Percentiles rank a stretch among this genome's conserved stretches.
phyloP scores from a whole-genome alignment of 2,797 vertebrate species.

The Pipistrellus nathusii region DNA sequence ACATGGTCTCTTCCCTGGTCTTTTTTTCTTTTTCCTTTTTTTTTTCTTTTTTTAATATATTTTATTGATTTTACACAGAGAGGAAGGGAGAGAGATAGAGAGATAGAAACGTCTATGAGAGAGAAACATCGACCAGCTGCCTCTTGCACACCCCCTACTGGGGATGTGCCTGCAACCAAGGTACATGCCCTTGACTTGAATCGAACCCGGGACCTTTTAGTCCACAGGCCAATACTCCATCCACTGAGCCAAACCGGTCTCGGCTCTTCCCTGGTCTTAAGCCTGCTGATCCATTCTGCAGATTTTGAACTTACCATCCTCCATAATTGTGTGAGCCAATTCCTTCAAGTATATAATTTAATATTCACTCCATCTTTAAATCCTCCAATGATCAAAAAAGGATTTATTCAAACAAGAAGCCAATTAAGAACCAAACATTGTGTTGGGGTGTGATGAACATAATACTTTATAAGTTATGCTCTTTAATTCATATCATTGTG shows the following conservation, averaged over 20 bases:
- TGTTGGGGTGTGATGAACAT: background rate
- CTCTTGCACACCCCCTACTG: no score
- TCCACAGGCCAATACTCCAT: no score
- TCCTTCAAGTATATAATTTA: constrained; percentile 1
- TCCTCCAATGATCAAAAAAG: constrained; percentile 30
- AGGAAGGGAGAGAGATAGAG: no score
- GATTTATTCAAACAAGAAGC: background rate
- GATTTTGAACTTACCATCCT: background rate
- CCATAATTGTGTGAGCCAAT: background rate
- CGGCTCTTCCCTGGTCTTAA: background rate
- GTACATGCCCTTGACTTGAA: no score
- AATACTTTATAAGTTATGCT: background rate
- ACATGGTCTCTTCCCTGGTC: background rate
- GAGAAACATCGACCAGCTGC: no score
- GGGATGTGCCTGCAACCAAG: no score
- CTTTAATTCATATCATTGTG: background rate
- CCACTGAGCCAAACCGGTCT: no score
- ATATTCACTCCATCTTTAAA: constrained; percentile 5
- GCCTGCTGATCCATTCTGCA: background rate
- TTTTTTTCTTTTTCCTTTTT: background rate
- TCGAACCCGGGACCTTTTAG: no score
- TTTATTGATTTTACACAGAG: no score
- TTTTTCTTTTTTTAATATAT: no score
- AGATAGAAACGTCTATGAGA: no score
- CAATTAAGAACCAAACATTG: background rate